Evolutionary conservation across 92 coral and sea anemone genomes (phyloP), one percentile per base, ranked within the genome.

Genomic region (Muricea muricata): DNA sequence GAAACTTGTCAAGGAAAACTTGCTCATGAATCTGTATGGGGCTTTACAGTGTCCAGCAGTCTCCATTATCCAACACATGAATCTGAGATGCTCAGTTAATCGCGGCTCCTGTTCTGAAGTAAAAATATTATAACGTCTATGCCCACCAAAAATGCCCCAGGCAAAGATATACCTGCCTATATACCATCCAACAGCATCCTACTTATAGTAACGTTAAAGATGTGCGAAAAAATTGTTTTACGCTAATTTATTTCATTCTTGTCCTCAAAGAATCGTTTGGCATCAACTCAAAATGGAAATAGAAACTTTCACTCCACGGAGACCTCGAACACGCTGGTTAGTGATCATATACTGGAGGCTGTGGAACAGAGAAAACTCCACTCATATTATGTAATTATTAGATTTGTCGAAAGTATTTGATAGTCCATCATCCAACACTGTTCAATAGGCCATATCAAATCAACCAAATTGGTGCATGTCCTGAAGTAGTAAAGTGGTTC

Each of bases 181-280:
- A 21, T 15, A 29, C 32, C 85, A 26, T 35, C 85, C 25, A 86
- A 78, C 55, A 86, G 78, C 26, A 58, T 85, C 41, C 68, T 70
- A n/a, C 90, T 80, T 23, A 41, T 24, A 18, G 48, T 54, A 9
- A 50, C 67, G 28, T 73, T 70, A 23, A 87, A 87, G 54, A 50
- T 41, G 21, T 42, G 47, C 40, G 86, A 69, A 29, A 82, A 69
- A 37, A 46, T 48, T 9, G 86, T 33, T 6, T 60, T 68, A 21
- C 2, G 25, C 20, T 81, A 82, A 30, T 69, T 68, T 54, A 67
- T 4, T 1, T 14, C 20, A 6, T 80, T 6, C 40, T 45, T 80
- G n/a, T 30, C 7, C 13, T 20, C 6, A 0, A 9, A 80, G 26
- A 10, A 80, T 23, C 13, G 75, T 33, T n/a, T 76, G 40, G 28